Evolutionary conservation across 2,888 invertebrate species (phyloP).

Genomic region (Chrysotoxum bicinctum): DNA sequence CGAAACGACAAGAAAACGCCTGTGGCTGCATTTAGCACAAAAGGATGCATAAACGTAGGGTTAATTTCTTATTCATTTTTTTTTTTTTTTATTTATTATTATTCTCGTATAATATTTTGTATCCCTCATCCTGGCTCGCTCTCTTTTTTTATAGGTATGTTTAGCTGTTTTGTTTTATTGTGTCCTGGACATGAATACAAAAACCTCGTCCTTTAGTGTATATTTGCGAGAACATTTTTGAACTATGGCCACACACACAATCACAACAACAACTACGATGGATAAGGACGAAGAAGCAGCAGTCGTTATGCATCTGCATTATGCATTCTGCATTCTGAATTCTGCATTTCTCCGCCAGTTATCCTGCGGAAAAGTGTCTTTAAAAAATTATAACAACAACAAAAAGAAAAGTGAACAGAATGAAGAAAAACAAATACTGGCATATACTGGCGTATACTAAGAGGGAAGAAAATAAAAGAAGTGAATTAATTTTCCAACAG

Average conservation of each 20-base stretch:
- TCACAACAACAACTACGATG: slow-evolving; percentile 3
- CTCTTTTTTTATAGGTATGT: slow-evolving; percentile 1
- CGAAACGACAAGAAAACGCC: slow-evolving; percentile 63
- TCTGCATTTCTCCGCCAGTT: slow-evolving; percentile 60
- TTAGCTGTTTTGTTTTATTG: slow-evolving; percentile 50
- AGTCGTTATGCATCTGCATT: slow-evolving; percentile 4
- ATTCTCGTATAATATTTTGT: slow-evolving; percentile 8
- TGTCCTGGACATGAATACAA: slow-evolving; percentile 65
- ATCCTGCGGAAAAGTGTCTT: slow-evolving; percentile 70
- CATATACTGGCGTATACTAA: not conserved
- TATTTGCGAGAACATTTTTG: slow-evolving; percentile 55
- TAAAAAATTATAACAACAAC: slow-evolving; percentile 57
- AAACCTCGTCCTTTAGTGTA: slow-evolving; percentile 32
- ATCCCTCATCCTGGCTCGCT: not conserved
- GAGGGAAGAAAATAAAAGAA: slow-evolving; percentile 9
- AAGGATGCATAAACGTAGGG: slow-evolving; percentile 68
- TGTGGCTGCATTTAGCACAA: slow-evolving; percentile 72
- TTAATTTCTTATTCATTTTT: slow-evolving; percentile 68
- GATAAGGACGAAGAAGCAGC: slow-evolving; percentile 1
- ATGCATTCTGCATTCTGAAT: slow-evolving; percentile 68
- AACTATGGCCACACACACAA: slow-evolving; percentile 1
- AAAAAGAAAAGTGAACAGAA: slow-evolving; percentile 17
- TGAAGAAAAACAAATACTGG: slow-evolving; percentile 11
- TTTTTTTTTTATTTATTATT: slow-evolving; percentile 18
- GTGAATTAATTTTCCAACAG: slow-evolving; percentile 69